Percentiles rank a stretch among this genome's conserved stretches.
Conservation (phyloP, 2,113 vertebrate genomes). For the Paramisgurnus dabryanus region DNA sequence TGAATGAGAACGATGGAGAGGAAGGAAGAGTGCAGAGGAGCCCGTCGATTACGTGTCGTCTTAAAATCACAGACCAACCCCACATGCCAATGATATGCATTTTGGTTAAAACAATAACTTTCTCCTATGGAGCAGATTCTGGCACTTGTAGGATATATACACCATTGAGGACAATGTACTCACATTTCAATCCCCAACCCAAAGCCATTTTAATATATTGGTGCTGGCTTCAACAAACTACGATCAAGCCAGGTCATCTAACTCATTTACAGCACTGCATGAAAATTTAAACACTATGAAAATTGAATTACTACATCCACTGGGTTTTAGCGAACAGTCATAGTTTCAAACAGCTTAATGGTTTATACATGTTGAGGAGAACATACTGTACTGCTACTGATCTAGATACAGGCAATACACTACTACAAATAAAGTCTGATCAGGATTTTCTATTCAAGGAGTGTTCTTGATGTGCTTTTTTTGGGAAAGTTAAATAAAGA, state of each 20-base stretch:
- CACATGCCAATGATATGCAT: neutral
- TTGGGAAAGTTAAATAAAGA: too few relatives aligned
- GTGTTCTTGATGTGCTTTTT: too few relatives aligned
- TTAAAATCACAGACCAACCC: constrained; percentile 28
- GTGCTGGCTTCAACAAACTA: constrained; percentile 6
- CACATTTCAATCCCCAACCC: constrained; percentile 7
- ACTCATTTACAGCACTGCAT: constrained; percentile 18
- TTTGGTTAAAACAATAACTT: neutral
- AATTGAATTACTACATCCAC: neutral
- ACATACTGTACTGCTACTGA: neutral
- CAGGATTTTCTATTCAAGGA: too few relatives aligned
- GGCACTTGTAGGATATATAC: neutral
- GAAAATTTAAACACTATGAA: constrained; percentile 3
- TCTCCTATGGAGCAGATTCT: constrained; percentile 8
- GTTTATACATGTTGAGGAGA: constrained; percentile 10
- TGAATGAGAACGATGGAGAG: constrained; percentile 53
- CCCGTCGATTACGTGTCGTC: constrained; percentile 56
- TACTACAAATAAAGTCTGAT: neutral
- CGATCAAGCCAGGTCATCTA: neutral
- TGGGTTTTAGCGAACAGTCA: neutral
- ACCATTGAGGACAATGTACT: neutral
- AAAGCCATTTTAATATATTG: constrained; percentile 15
- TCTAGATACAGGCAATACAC: neutral
- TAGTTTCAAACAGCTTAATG: neutral
- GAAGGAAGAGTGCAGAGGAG: constrained; percentile 54